These are phyloP conservation scores for Arbacia lixula DNA, from an alignment of 53 echinoderm and acorn worm species.

Conservation along the genomic window DNA sequence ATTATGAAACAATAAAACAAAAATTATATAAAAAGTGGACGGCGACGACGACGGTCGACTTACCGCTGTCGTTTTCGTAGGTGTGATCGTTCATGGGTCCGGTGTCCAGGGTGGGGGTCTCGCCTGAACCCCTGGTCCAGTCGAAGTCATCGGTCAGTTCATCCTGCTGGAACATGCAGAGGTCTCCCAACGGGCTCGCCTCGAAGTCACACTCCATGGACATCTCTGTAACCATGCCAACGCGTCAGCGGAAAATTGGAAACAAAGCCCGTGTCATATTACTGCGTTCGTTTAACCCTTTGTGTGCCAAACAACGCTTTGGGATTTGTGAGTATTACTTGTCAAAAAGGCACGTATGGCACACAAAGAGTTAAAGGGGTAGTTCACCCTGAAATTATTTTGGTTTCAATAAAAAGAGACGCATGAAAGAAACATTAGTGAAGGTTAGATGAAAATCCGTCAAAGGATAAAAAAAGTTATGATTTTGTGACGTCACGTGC, in stretches of 20 bases:
- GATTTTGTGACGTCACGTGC: too few relatives aligned
- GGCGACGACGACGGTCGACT: not conserved
- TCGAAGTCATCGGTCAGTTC: conserved; percentile 76
- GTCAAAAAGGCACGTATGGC: too few relatives aligned
- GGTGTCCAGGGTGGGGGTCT: conserved; percentile 89
- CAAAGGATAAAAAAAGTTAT: too few relatives aligned
- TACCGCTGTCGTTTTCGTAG: conserved; percentile 58
- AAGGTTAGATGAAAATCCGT: too few relatives aligned
- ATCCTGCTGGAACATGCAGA: conserved; percentile 88
- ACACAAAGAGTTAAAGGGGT: too few relatives aligned
- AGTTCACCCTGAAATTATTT: too few relatives aligned
- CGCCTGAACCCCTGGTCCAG: conserved; percentile 84
- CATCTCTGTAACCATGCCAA: conserved; percentile 25
- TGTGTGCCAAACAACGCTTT: too few relatives aligned
- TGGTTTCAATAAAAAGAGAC: too few relatives aligned
- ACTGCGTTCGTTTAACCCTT: not conserved
- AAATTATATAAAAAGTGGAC: too few relatives aligned
- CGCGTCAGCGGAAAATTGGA: not conserved
- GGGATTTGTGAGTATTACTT: not conserved
- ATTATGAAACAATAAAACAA: too few relatives aligned
- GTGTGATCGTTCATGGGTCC: conserved; percentile 83
- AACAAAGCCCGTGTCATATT: not conserved
- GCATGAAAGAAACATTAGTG: too few relatives aligned
- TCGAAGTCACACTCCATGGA: conserved; percentile 78
- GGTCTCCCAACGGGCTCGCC: conserved; percentile 64